phyloP scores from a whole-genome alignment of 2,888 invertebrate genomes.

The Cylloceria caligata region DNA sequence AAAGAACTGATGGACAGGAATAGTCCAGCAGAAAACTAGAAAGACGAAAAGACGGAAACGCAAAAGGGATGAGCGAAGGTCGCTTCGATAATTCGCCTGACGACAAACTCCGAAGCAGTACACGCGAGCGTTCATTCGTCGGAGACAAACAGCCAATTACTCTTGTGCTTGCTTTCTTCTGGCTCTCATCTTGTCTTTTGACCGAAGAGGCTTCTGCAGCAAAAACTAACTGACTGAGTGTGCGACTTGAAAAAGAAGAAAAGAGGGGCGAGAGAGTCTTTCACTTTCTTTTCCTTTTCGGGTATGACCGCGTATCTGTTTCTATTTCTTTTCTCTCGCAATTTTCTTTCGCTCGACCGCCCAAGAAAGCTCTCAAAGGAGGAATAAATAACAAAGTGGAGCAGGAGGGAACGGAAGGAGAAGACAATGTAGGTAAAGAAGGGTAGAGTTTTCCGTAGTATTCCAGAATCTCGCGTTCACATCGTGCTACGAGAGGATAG shows the following conservation, averaged over 20 bases:
- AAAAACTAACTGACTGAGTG: slow-evolving; percentile 45
- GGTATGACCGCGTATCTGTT: slow-evolving; percentile 39
- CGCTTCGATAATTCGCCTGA: slow-evolving; percentile 61
- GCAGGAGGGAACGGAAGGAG: background rate
- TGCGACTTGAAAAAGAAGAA: background rate
- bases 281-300: slow-evolving; percentile 12
- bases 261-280: background rate
- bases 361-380: slow-evolving; percentile 53
- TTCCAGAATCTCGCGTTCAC: slow-evolving; percentile 11
- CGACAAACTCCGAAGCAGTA: slow-evolving; percentile 57
- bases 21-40: background rate
- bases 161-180: slow-evolving; percentile 57
- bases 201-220: slow-evolving; percentile 2
- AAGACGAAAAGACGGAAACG: slow-evolving; percentile 8
- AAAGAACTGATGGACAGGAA: background rate
- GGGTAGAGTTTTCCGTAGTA: slow-evolving; percentile 22
- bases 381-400: slow-evolving; percentile 51
- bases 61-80: slow-evolving; percentile 9
- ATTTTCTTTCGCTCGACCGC: slow-evolving; percentile 24
- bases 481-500: slow-evolving; percentile 30
- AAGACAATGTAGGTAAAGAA: slow-evolving; percentile 16
- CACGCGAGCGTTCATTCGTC: slow-evolving; percentile 50
- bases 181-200: slow-evolving; percentile 6
- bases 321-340: slow-evolving; percentile 35
- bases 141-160: slow-evolving; percentile 66